Percentiles rank a stretch among this genome's conserved stretches.
Evolutionary conservation across 2,797 vertebrate species (phyloP).

Genomic region (Peromyscus melanophrys): DNA sequence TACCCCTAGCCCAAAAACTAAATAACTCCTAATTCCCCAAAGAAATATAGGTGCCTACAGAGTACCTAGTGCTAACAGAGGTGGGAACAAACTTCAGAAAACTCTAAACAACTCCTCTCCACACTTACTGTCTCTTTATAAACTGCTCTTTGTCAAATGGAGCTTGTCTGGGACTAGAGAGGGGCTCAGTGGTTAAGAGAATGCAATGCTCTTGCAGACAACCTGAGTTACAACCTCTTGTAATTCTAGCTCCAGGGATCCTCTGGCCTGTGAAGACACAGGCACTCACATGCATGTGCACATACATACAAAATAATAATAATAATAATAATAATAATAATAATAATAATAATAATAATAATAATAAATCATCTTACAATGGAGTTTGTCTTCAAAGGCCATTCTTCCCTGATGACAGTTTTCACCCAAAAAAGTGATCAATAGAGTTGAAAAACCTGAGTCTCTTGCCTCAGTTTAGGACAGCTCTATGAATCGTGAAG

Average conservation of each 20-base stretch:
- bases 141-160: neutral
- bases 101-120: neutral
- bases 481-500: neutral
- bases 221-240: neutral
- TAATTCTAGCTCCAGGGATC: neutral
- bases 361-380: neutral
- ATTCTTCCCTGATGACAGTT: neutral
- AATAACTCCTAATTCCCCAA: neutral
- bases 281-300: neutral
- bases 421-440: neutral
- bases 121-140: neutral
- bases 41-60: neutral
- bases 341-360: too few species aligned
- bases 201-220: neutral
- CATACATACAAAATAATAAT: neutral
- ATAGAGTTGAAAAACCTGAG: neutral
- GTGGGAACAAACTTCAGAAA: constrained; percentile 6
- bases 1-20: neutral
- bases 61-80: neutral
- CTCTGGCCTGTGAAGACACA: neutral
- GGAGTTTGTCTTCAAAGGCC: neutral
- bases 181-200: neutral
- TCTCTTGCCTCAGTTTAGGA: neutral
- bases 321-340: too few species aligned
- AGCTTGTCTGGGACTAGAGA: neutral